Percentiles rank a stretch among this genome's conserved stretches.
Conservation (phyloP, 2,888 invertebrate genomes). For the Ochlodes sylvanus region DNA sequence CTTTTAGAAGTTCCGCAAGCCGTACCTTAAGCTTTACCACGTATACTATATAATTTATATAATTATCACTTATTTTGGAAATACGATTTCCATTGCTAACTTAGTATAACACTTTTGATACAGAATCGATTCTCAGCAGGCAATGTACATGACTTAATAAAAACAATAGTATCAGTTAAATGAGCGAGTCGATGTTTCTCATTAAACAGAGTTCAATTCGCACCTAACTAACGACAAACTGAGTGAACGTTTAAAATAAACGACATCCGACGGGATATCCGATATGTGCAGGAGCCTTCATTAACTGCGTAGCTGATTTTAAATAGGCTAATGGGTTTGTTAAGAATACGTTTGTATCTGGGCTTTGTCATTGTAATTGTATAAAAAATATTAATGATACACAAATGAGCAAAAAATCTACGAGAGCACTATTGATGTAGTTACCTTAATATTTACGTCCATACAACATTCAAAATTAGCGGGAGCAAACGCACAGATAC, state of each 20-base stretch:
- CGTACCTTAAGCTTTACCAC: slow-evolving; percentile 23
- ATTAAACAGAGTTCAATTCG: slow-evolving; percentile 36
- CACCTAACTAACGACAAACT: slow-evolving; percentile 39
- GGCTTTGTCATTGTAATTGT: too few relatives aligned
- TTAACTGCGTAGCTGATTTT: background rate
- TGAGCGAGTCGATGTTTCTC: slow-evolving; percentile 12
- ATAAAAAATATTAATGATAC: too few relatives aligned
- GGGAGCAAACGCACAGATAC: too few relatives aligned
- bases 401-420: too few relatives aligned
- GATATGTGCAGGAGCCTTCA: slow-evolving; percentile 8
- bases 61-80: background rate
- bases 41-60: background rate
- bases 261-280: slow-evolving; percentile 19
- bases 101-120: background rate
- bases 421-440: too few relatives aligned
- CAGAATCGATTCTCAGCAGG: background rate
- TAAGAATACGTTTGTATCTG: background rate
- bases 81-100: slow-evolving; percentile 3
- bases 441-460: too few relatives aligned
- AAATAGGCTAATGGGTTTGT: background rate
- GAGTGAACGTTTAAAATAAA: slow-evolving; percentile 35
- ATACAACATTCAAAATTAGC: too few relatives aligned
- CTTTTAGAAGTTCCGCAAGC: slow-evolving; percentile 24
- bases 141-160: background rate
- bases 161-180: background rate